Conservation (phyloP, 2,888 invertebrate genomes). For the Lycocerus yunnanus region DNA sequence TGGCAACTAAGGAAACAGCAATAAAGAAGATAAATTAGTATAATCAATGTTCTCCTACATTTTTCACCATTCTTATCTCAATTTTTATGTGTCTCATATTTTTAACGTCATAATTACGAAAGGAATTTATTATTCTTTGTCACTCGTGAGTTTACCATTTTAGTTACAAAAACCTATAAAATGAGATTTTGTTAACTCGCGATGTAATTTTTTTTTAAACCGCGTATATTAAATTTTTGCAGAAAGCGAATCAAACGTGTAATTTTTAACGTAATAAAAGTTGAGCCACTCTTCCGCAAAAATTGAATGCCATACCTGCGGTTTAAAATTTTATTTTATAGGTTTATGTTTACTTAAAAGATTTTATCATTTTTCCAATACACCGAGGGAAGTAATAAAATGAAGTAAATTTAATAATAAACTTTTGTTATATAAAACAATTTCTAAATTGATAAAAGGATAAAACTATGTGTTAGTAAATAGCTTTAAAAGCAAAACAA, state of each 20-base stretch:
- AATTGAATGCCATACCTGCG: slow-evolving; percentile 1
- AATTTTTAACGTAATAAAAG: slow-evolving; percentile 1
- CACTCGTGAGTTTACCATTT: neutral
- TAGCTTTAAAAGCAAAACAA: neutral
- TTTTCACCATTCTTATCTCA: neutral
- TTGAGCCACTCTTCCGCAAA: neutral
- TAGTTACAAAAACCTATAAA: neutral
- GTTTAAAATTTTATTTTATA: slow-evolving; percentile 6
- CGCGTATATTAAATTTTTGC: neutral
- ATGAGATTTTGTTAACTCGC: neutral
- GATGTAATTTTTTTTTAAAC: neutral
- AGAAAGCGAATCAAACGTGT: neutral
- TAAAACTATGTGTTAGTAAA: neutral
- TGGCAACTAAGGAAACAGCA: neutral
- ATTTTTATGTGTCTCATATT: neutral
- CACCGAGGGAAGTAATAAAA: neutral
- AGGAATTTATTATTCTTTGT: neutral
- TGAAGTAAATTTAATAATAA: slow-evolving; percentile 1
- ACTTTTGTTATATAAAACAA: neutral
- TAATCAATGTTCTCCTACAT: slow-evolving; percentile 1
- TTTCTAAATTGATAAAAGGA: neutral
- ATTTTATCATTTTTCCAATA: slow-evolving; percentile 4
- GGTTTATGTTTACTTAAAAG: slow-evolving; percentile 3
- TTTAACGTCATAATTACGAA: neutral
- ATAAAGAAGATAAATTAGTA: slow-evolving; percentile 1